Evolutionary conservation across 2,797 vertebrate species (phyloP).

Genomic region (Ataeniobius toweri): DNA sequence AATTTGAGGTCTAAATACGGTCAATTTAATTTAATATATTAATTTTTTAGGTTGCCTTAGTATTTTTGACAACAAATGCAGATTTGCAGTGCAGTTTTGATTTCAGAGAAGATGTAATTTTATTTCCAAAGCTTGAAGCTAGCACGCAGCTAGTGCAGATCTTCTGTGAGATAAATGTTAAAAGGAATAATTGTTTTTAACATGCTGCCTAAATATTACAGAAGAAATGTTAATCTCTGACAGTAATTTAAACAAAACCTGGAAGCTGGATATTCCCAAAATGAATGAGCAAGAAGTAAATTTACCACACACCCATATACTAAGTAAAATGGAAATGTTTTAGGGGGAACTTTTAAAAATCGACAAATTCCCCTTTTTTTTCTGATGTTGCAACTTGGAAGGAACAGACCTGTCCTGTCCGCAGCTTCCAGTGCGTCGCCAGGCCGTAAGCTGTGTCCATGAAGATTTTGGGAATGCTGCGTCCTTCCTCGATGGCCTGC

Average conservation of each 20-base stretch:
- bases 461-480: constrained; percentile 83
- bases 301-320: background rate
- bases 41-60: background rate
- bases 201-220: background rate
- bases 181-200: too few species aligned
- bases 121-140: background rate
- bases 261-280: constrained; percentile 18
- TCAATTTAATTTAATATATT: background rate
- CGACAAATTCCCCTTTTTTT: accelerated
- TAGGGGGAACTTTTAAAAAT: background rate
- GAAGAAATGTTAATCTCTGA: background rate
- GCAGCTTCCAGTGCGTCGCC: constrained; percentile 86
- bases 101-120: background rate
- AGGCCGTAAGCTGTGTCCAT: constrained; percentile 87
- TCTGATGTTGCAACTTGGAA: background rate
- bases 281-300: constrained; percentile 2
- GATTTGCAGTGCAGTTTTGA: background rate
- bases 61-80: background rate
- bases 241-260: background rate
- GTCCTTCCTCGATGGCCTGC: constrained; percentile 84
- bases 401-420: constrained; percentile 82
- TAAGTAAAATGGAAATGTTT: constrained; percentile 5
- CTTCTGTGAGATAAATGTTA: too few species aligned
- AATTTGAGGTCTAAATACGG: background rate
- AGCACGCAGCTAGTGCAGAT: too few species aligned